Conservation (phyloP, 1,140 invertebrate species). For the Epicauta chinensis region DNA sequence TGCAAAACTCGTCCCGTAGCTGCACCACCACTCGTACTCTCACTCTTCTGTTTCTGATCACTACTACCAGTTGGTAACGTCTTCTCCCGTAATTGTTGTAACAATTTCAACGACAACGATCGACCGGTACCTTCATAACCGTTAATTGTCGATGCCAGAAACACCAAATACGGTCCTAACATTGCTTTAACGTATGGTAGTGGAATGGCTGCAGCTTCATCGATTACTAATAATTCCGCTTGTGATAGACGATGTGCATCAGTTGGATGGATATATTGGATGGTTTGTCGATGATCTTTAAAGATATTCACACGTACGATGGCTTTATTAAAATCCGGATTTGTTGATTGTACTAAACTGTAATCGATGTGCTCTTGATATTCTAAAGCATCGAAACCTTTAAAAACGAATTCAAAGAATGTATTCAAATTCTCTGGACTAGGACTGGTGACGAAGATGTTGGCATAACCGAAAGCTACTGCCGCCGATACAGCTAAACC, state of each 20-base stretch:
- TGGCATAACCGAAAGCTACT: slow-evolving; percentile 87
- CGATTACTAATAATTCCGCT: slow-evolving; percentile 93
- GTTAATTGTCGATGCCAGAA: slow-evolving; percentile 96
- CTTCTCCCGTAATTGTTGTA: slow-evolving; percentile 79
- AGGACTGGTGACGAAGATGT: slow-evolving; percentile 97
- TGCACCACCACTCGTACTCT: slow-evolving; percentile 42
- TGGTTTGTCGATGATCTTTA: slow-evolving; percentile 91
- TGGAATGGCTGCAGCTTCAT: slow-evolving; percentile 98
- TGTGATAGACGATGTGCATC: slow-evolving; percentile 86
- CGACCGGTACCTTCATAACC: slow-evolving; percentile 99
- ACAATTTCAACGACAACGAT: slow-evolving; percentile 90
- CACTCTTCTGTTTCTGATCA: too few relatives aligned
- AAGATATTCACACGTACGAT: slow-evolving; percentile 90
- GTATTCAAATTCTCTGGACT: slow-evolving; percentile 98
- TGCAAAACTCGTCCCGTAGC: slow-evolving; percentile 46
- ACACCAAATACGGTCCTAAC: slow-evolving; percentile 88
- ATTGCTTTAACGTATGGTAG: slow-evolving; percentile 87
- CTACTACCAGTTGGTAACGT: slow-evolving; percentile 43
- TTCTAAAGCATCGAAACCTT: slow-evolving; percentile 90
- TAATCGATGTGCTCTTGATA: slow-evolving; percentile 98
- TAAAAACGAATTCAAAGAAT: slow-evolving; percentile 95
- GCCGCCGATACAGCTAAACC: slow-evolving; percentile 87
- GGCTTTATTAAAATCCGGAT: slow-evolving; percentile 95
- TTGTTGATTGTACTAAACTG: slow-evolving; percentile 90
- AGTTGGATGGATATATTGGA: slow-evolving; percentile 94